Evolutionary conservation across 1,140 invertebrate species (phyloP).

Genomic region (Cephus cinctus): DNA sequence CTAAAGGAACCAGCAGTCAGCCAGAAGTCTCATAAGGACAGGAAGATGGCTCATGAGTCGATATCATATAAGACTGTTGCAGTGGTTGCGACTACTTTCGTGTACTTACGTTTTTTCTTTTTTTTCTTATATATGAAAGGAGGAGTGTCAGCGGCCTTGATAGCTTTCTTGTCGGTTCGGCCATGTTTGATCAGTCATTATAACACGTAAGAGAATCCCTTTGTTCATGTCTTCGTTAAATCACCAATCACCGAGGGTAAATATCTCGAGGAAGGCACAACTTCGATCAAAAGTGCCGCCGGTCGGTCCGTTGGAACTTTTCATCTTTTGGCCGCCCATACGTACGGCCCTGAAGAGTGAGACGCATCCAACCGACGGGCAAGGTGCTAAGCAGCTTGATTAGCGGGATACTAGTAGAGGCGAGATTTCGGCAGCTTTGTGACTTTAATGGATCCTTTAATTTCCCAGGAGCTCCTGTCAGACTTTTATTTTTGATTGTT

Average conservation of each 20-base stretch:
- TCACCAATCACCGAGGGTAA: constrained; percentile 29
- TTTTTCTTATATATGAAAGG: too few species aligned
- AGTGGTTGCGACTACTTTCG: too few species aligned
- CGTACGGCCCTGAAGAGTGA: constrained; percentile 13
- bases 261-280: constrained; percentile 14
- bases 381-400: constrained; percentile 38
- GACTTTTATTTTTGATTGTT: constrained; percentile 16
- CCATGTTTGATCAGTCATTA: constrained; percentile 43
- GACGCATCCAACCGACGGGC: too few species aligned
- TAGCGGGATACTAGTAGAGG: too few species aligned
- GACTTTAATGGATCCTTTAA: constrained; percentile 25
- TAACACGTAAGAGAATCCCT: constrained; percentile 19
- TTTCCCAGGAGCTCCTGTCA: constrained; percentile 3
- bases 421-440: constrained; percentile 18
- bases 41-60: too few species aligned
- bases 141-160: too few species aligned
- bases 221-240: constrained; percentile 14
- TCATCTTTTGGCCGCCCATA: too few species aligned
- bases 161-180: too few species aligned
- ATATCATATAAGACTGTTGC: too few species aligned
- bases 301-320: constrained; percentile 24
- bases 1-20: too few species aligned
- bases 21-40: too few species aligned
- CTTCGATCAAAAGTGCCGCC: constrained; percentile 1
- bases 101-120: too few species aligned